Evolutionary conservation across 2,113 vertebrate species (phyloP).

Genomic region (Pituophis catenifer): DNA sequence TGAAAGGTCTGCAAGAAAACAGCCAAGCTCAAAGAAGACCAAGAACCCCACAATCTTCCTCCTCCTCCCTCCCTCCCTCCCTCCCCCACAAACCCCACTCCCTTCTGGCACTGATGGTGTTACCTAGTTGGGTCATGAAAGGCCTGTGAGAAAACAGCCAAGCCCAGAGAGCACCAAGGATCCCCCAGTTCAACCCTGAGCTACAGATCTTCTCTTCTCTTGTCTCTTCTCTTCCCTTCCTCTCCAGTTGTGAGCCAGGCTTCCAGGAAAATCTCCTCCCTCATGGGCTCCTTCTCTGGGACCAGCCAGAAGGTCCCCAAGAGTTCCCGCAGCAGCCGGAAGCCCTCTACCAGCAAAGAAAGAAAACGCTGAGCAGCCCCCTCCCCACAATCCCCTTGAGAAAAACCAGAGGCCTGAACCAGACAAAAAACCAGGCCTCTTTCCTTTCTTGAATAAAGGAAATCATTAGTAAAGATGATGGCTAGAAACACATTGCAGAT

Average conservation of each 20-base stretch:
- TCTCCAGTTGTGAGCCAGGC: not conserved
- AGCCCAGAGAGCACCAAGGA: not conserved
- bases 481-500: not conserved
- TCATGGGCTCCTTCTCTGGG: not conserved
- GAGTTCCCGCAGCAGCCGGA: not conserved
- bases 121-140: too few relatives aligned
- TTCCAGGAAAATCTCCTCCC: not conserved
- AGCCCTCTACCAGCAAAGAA: not conserved
- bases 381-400: too few relatives aligned
- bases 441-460: not conserved
- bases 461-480: constrained; percentile 10
- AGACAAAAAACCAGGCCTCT: not conserved
- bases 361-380: not conserved
- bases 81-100: too few relatives aligned
- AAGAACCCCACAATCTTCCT: too few relatives aligned
- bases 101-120: too few relatives aligned
- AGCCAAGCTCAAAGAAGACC: too few relatives aligned
- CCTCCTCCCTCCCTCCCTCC: too few relatives aligned
- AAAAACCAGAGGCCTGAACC: not conserved
- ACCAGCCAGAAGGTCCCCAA: not conserved
- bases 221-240: not conserved
- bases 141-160: too few relatives aligned
- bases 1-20: too few relatives aligned
- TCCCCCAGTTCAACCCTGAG: too few relatives aligned
- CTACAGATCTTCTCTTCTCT: too few relatives aligned